Conservation (phyloP, 1,140 invertebrate species). For the Bombus pyrosoma region DNA sequence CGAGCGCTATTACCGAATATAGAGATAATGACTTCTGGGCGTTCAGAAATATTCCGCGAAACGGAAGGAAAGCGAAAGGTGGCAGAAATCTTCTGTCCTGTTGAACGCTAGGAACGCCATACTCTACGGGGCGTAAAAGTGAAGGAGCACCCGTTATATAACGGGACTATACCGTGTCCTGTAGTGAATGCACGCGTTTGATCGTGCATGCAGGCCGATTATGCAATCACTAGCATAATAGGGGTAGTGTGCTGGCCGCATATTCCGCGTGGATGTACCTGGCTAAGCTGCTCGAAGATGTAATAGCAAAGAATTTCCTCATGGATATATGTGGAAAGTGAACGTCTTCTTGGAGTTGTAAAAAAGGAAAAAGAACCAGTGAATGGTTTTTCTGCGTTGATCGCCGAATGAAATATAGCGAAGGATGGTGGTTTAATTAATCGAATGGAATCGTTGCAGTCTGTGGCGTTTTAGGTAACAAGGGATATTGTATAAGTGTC, state of each 20-base stretch:
- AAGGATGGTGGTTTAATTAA: neutral
- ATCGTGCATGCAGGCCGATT: slow-evolving; percentile 58
- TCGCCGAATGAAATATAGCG: neutral
- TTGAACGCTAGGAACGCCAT: slow-evolving; percentile 29
- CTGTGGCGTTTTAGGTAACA: neutral
- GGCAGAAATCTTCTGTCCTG: slow-evolving; percentile 25
- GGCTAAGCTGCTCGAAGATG: neutral
- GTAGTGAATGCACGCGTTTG: slow-evolving; percentile 68
- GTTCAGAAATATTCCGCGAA: slow-evolving; percentile 20
- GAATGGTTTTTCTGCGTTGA: neutral
- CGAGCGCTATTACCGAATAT: neutral
- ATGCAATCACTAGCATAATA: slow-evolving; percentile 48
- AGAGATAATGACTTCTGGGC: neutral
- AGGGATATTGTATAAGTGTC: neutral
- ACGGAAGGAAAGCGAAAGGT: slow-evolving; percentile 34
- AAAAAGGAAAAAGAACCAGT: neutral
- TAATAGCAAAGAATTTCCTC: neutral
- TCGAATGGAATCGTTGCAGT: neutral
- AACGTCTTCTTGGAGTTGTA: neutral
- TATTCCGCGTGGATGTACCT: neutral
- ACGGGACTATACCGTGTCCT: slow-evolving; percentile 58
- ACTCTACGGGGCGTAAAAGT: slow-evolving; percentile 65
- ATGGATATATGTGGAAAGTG: neutral
- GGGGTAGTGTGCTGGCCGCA: slow-evolving; percentile 11
- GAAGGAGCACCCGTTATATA: slow-evolving; percentile 68